Percentiles rank a stretch among this genome's conserved stretches.
Conservation (phyloP, 1,140 invertebrate genomes). For the Drusus annulatus region DNA sequence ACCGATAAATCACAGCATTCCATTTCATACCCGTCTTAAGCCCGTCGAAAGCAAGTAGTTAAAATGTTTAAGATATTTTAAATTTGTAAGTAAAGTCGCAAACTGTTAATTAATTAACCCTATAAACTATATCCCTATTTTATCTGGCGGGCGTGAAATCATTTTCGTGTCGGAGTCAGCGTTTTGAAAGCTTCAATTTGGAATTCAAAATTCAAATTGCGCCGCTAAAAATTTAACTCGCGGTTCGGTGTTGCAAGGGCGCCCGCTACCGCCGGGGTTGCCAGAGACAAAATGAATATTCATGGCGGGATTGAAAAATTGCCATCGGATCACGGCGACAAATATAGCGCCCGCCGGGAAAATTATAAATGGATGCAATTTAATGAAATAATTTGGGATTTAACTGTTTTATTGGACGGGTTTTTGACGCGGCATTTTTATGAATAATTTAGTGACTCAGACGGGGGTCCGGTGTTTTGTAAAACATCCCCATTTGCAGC, state of each 20-base stretch:
- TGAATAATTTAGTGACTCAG: slow-evolving; percentile 33
- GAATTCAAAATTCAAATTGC: slow-evolving; percentile 28
- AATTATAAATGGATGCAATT: slow-evolving; percentile 56
- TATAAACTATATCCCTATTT: too few species aligned
- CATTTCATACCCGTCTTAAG: too few species aligned
- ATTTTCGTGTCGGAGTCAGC: background rate
- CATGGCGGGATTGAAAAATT: slow-evolving; percentile 58
- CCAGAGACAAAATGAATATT: slow-evolving; percentile 57
- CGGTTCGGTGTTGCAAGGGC: slow-evolving; percentile 41
- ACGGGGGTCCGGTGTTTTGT: slow-evolving; percentile 15
- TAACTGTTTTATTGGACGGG: slow-evolving; percentile 51
- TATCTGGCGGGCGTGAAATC: too few species aligned
- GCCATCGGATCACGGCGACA: slow-evolving; percentile 58
- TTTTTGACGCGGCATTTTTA: slow-evolving; percentile 31
- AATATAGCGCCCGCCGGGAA: slow-evolving; percentile 50
- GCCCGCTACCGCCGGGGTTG: background rate
- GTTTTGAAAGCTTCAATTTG: slow-evolving; percentile 4
- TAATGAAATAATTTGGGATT: slow-evolving; percentile 53
- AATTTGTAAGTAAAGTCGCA: too few species aligned
- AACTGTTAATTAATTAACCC: too few species aligned
- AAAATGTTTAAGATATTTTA: too few species aligned
- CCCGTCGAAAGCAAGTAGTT: too few species aligned
- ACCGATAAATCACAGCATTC: too few species aligned
- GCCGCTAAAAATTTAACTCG: slow-evolving; percentile 39
- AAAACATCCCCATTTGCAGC: slow-evolving; percentile 21